Evolutionary conservation across 2,888 invertebrate genomes (phyloP).

Genomic region (Rhogogaster chlorosoma): DNA sequence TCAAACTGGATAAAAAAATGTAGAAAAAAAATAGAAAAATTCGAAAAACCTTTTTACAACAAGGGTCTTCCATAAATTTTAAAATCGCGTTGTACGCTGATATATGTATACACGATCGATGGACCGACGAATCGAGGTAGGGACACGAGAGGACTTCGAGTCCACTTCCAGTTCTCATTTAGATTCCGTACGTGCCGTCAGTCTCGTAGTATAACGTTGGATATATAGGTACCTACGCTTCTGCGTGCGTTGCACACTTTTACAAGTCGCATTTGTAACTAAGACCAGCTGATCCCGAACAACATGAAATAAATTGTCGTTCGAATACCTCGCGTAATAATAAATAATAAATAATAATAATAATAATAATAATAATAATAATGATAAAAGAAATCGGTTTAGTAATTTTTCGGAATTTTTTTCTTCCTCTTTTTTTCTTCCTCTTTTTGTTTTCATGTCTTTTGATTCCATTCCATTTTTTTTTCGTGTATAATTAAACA

Average conservation of each 20-base stretch:
- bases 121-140: not conserved
- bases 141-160: conserved; percentile 1
- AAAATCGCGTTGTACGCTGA: not conserved
- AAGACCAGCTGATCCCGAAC: not conserved
- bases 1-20: not conserved
- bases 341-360: too few species aligned
- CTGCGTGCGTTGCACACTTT: conserved; percentile 4
- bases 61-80: not conserved
- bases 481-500: too few species aligned
- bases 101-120: conserved; percentile 21
- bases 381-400: too few species aligned
- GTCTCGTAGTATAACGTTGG: not conserved
- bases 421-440: too few species aligned
- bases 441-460: too few species aligned
- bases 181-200: conserved; percentile 37
- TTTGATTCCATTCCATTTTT: too few species aligned
- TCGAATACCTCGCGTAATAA: too few species aligned
- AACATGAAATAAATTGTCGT: not conserved
- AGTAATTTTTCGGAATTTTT: too few species aligned
- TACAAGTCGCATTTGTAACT: not conserved
- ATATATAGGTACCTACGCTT: too few species aligned
- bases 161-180: conserved; percentile 46
- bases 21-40: not conserved
- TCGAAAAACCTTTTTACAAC: too few species aligned
- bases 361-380: too few species aligned